Conservation (phyloP, 2,797 vertebrate species). For the Aplochiton taeniatus region DNA sequence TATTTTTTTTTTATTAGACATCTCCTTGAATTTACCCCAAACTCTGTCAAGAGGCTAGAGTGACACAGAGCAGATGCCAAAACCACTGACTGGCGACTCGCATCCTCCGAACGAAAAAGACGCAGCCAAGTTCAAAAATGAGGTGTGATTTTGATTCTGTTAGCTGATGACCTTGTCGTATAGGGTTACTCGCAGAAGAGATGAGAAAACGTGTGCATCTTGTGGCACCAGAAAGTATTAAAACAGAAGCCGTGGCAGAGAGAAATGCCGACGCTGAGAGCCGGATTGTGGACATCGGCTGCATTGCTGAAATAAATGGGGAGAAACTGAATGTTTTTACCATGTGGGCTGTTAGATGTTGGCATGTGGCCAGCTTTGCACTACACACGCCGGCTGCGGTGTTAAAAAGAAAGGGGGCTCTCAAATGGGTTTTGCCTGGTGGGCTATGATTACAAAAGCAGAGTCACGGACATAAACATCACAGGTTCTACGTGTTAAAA, state of each 20-base stretch:
- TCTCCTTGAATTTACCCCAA: slow-evolving; percentile 7
- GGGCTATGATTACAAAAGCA: slow-evolving; percentile 65
- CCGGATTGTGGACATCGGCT: slow-evolving; percentile 37
- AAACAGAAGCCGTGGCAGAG: slow-evolving; percentile 71
- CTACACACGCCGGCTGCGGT: slow-evolving; percentile 41
- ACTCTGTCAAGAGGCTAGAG: slow-evolving; percentile 43
- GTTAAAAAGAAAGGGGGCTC: slow-evolving; percentile 52
- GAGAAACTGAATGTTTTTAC: slow-evolving; percentile 60
- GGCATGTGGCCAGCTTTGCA: slow-evolving; percentile 60
- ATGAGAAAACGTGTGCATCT: slow-evolving; percentile 49
- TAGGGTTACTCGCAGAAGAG: slow-evolving; percentile 56
- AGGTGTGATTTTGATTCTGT: slow-evolving; percentile 56
- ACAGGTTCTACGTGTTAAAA: slow-evolving; percentile 42
- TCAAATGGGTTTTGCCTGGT: slow-evolving; percentile 56
- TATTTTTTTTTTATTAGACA: background rate
- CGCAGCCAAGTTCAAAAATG: slow-evolving; percentile 53
- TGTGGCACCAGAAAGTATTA: slow-evolving; percentile 65
- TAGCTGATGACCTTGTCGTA: slow-evolving; percentile 56
- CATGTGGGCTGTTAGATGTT: slow-evolving; percentile 66
- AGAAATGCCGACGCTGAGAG: background rate
- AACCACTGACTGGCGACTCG: slow-evolving; percentile 32
- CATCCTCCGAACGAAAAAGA: slow-evolving; percentile 32
- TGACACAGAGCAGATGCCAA: slow-evolving; percentile 40
- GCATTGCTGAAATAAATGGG: slow-evolving; percentile 58
- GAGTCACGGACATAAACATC: slow-evolving; percentile 59